A percentile compares a stretch with the other conserved stretches of the same genome.
Evolutionary conservation across 2,797 vertebrate species (phyloP).

Genomic region (Pachyuromys duprasi): DNA sequence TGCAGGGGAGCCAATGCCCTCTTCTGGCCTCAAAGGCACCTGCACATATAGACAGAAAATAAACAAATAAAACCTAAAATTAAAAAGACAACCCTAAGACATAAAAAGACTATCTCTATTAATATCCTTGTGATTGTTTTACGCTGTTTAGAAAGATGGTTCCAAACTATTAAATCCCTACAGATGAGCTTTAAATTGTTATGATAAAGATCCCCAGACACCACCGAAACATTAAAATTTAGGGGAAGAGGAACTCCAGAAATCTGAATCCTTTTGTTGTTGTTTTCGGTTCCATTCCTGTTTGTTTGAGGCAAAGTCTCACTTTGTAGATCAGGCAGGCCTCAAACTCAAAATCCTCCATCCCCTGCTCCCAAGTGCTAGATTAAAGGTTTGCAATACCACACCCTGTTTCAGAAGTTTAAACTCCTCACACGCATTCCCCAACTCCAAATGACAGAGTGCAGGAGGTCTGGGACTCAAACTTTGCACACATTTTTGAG

Average conservation of each 20-base stretch:
- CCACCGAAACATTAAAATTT: background rate
- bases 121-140: background rate
- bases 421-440: slow-evolving; percentile 16
- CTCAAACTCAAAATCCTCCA: background rate
- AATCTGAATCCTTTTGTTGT: background rate
- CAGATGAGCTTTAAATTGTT: background rate
- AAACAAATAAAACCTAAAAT: background rate
- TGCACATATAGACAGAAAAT: background rate
- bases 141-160: background rate
- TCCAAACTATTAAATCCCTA: background rate
- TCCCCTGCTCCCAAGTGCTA: background rate
- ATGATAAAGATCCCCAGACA: slow-evolving; percentile 16
- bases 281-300: background rate
- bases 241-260: background rate
- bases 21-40: background rate
- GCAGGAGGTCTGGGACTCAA: background rate
- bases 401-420: background rate
- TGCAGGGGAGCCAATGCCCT: background rate
- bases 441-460: background rate
- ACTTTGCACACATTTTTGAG: background rate
- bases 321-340: background rate
- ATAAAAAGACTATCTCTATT: background rate
- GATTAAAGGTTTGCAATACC: background rate
- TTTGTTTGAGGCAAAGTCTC: background rate
- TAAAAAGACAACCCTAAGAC: background rate